Evolutionary conservation across 1,140 invertebrate species (phyloP).

Genomic region (Drosophila fuyamai): DNA sequence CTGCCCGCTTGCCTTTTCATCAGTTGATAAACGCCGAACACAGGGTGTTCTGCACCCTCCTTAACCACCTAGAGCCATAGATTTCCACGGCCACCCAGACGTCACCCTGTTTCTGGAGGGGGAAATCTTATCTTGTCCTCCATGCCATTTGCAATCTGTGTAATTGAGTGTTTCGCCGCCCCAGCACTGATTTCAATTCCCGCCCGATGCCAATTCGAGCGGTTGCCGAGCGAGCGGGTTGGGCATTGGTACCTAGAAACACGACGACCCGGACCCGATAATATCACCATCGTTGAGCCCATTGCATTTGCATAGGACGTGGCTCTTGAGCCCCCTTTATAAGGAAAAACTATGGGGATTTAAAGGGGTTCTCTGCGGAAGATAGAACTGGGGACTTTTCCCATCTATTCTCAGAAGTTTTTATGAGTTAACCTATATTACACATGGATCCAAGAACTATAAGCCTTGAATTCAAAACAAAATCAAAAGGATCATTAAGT

Average conservation of each 20-base stretch:
- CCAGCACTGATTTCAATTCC: conserved; percentile 34
- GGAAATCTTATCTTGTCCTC: conserved; percentile 67
- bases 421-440: conserved; percentile 4
- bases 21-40: conserved; percentile 52
- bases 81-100: background rate
- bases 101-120: conserved; percentile 52
- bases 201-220: background rate
- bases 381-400: conserved; percentile 9
- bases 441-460: background rate
- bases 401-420: background rate
- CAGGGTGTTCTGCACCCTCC: conserved; percentile 18
- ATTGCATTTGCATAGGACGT: conserved; percentile 48
- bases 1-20: conserved; percentile 41
- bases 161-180: conserved; percentile 65
- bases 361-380: background rate
- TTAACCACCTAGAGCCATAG: background rate
- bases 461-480: too few species aligned
- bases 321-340: background rate
- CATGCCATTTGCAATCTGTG: conserved; percentile 71
- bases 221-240: conserved; percentile 24
- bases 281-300: conserved; percentile 2
- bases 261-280: conserved; percentile 3
- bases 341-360: background rate
- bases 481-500: too few species aligned
- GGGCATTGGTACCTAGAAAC: background rate